phyloP scores from a whole-genome alignment of 37 sponge, comb jelly and placozoan species.

The Hormiphora californensis region DNA sequence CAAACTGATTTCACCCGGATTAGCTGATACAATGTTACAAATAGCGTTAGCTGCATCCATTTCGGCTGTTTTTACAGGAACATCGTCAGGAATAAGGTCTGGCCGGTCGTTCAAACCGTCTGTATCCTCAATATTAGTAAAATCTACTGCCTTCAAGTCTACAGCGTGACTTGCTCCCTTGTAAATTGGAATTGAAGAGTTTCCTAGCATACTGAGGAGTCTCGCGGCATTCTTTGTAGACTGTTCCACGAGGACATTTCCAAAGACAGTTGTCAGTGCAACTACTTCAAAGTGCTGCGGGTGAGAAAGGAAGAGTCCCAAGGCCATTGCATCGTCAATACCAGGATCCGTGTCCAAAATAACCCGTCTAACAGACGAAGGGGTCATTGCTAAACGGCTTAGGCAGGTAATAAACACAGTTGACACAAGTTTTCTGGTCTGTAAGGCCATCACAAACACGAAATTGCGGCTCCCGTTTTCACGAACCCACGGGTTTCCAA shows the following conservation, averaged over 20 bases:
- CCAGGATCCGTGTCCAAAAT: constrained; percentile 36
- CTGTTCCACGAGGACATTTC: background rate
- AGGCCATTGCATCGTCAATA: constrained; percentile 2
- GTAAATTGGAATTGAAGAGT: background rate
- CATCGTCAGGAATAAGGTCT: background rate
- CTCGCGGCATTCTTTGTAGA: background rate
- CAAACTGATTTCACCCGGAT: constrained; percentile 4
- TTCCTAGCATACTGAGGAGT: background rate
- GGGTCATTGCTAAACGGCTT: no score
- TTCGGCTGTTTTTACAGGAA: background rate
- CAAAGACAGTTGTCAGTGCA: constrained; percentile 17
- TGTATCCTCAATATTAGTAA: background rate
- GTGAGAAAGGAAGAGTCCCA: background rate
- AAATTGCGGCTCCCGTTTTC: no score
- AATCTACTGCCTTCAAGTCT: background rate
- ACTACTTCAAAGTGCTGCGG: no score
- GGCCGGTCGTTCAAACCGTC: constrained; percentile 1
- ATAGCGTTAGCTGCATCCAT: background rate
- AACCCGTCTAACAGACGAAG: no score
- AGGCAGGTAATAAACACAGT: no score
- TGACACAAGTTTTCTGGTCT: no score
- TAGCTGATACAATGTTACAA: background rate
- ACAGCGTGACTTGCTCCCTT: background rate
- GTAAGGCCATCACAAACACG: no score
- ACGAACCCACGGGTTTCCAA: no score